phyloP scores from a whole-genome alignment of 2,113 vertebrate species.

The Bucco capensis region DNA sequence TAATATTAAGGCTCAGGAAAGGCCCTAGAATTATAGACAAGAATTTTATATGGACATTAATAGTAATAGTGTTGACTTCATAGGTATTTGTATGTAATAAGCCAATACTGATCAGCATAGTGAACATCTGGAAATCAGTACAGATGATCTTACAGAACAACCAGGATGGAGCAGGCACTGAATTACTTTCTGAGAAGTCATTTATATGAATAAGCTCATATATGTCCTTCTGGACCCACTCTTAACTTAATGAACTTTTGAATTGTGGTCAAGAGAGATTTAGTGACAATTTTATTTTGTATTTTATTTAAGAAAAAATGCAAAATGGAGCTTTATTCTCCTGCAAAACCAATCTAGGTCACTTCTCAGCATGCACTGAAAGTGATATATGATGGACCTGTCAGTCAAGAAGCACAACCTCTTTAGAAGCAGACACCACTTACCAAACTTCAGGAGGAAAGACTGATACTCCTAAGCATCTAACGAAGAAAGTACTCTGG shows the following conservation, averaged over 20 bases:
- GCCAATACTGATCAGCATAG: neutral
- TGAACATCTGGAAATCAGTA: neutral
- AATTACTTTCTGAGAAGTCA: neutral
- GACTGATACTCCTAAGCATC: neutral
- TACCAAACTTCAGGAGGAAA: neutral
- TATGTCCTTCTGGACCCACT: neutral
- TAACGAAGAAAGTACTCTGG: neutral
- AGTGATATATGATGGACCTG: fast-evolving
- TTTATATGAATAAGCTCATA: neutral
- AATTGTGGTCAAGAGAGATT: neutral
- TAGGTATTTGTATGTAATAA: neutral
- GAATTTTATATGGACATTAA: neutral
- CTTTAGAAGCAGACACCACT: neutral
- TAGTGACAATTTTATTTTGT: neutral
- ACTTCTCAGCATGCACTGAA: neutral
- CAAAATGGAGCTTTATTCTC: neutral
- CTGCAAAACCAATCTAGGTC: neutral
- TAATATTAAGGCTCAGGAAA: neutral
- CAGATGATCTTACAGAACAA: neutral
- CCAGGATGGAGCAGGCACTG: neutral
- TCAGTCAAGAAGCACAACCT: neutral
- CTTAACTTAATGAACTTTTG: neutral
- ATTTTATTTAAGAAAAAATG: neutral
- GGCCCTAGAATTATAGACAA: neutral
- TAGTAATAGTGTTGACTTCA: neutral